phyloP scores from a whole-genome alignment of 2,113 vertebrate species.

The Eolophus roseicapilla region DNA sequence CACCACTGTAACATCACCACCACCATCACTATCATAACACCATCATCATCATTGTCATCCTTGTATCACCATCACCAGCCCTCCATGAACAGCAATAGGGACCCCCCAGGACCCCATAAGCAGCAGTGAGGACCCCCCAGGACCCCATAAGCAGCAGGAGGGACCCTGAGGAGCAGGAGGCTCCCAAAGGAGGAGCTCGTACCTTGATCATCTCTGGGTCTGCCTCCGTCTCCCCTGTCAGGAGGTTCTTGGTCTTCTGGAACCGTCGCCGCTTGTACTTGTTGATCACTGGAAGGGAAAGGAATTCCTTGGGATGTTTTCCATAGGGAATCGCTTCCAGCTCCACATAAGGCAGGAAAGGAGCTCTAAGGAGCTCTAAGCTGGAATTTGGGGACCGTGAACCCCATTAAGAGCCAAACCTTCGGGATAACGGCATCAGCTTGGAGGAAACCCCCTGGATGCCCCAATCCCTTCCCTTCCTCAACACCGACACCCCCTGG shows the following conservation, averaged over 20 bases:
- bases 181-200: too few relatives aligned
- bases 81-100: too few relatives aligned
- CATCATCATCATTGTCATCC: too few relatives aligned
- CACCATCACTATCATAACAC: too few relatives aligned
- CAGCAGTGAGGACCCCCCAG: too few relatives aligned
- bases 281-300: slow-evolving; percentile 84
- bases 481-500: fast-evolving
- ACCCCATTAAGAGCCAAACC: too few relatives aligned
- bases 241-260: slow-evolving; percentile 92
- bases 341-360: fast-evolving
- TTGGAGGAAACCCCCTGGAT: neutral
- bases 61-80: too few relatives aligned
- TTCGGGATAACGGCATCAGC: fast-evolving
- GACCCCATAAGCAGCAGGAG: neutral
- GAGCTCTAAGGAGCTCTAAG: too few relatives aligned
- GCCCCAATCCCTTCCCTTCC: neutral
- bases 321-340: neutral
- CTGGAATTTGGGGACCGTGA: fast-evolving
- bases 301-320: neutral
- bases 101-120: too few relatives aligned
- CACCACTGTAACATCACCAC: too few relatives aligned
- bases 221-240: slow-evolving; percentile 92
- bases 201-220: slow-evolving; percentile 96
- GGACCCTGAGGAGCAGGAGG: neutral
- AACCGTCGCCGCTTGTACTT: slow-evolving; percentile 93